Percentiles rank a stretch among this genome's conserved stretches.
phyloP scores from a whole-genome alignment of 2,888 invertebrate species.

The Allygus modestus region DNA sequence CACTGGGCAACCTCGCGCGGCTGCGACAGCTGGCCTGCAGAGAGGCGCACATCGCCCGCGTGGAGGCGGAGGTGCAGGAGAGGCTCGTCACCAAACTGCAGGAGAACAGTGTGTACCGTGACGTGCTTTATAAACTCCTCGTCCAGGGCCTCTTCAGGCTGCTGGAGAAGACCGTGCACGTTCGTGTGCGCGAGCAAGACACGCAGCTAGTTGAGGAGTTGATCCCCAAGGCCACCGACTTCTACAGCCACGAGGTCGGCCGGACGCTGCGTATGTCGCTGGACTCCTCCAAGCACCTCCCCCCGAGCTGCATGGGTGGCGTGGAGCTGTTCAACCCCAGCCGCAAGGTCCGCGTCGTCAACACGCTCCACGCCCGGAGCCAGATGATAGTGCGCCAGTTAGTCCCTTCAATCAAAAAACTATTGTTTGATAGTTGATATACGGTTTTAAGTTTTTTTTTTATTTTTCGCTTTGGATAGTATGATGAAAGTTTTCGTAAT shows the following conservation, averaged over 20 bases:
- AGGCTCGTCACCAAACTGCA: background rate
- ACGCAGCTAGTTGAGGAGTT: background rate
- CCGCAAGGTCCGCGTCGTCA: conserved; percentile 8
- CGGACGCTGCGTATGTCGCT: background rate
- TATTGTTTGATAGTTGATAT: conserved; percentile 19
- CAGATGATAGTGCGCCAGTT: conserved; percentile 49
- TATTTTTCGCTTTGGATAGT: no score
- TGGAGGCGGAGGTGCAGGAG: conserved; percentile 55
- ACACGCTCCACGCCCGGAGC: conserved; percentile 37
- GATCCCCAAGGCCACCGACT: background rate
- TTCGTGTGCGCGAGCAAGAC: conserved; percentile 45
- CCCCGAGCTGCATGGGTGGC: conserved; percentile 35
- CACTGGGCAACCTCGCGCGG: conserved; percentile 30
- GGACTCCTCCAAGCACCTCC: conserved; percentile 21
- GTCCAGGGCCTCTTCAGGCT: conserved; percentile 47
- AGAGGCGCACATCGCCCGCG: conserved; percentile 46
- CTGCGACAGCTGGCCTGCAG: conserved; percentile 39
- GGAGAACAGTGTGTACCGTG: background rate
- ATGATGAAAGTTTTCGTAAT: no score
- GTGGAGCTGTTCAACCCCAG: conserved; percentile 38
- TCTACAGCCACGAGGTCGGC: background rate
- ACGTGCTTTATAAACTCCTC: conserved; percentile 35
- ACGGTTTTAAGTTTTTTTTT: no score
- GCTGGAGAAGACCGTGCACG: conserved; percentile 18
- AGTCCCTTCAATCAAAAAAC: conserved; percentile 20